Percentiles rank a stretch among this genome's conserved stretches.
Evolutionary conservation across 2,888 invertebrate species (phyloP).

Genomic region (Sclerodermus sp.): DNA sequence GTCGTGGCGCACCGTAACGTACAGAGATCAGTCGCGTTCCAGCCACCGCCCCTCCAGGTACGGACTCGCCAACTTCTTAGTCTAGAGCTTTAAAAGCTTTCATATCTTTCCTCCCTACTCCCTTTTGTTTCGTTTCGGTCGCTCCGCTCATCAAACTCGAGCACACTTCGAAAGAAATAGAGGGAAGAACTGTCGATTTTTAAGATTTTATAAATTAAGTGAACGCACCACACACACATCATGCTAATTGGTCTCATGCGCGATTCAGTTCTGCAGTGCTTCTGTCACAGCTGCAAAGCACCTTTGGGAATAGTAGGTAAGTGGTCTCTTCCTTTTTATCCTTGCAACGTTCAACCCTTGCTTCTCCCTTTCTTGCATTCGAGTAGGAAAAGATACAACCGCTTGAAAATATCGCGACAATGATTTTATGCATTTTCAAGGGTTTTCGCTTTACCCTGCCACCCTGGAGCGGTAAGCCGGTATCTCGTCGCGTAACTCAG

Average conservation of each 20-base stretch:
- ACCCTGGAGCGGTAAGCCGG: too few species aligned
- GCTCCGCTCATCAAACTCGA: neutral
- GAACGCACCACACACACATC: too few species aligned
- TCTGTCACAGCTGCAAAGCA: constrained; percentile 90
- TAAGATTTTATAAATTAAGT: too few species aligned
- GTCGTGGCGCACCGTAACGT: constrained; percentile 61
- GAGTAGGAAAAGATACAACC: too few species aligned
- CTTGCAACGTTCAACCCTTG: neutral
- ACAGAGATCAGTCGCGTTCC: constrained; percentile 61
- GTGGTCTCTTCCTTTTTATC: too few species aligned
- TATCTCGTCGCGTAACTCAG: too few species aligned
- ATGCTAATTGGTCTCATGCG: constrained; percentile 90
- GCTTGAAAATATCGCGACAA: too few species aligned
- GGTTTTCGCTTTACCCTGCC: too few species aligned
- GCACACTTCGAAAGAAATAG: too few species aligned
- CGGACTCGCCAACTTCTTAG: constrained; percentile 21
- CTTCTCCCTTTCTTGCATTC: too few species aligned
- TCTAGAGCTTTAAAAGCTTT: neutral
- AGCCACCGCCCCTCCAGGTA: constrained; percentile 65
- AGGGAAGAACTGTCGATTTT: too few species aligned
- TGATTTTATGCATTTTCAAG: too few species aligned
- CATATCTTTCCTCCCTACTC: neutral
- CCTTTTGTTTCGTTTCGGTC: neutral
- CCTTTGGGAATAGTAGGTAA: constrained; percentile 63
- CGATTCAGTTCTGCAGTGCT: constrained; percentile 91